Percentiles rank a stretch among this genome's conserved stretches.
Conservation (phyloP, 2,113 vertebrate genomes). For the Salvelinus namaycush region DNA sequence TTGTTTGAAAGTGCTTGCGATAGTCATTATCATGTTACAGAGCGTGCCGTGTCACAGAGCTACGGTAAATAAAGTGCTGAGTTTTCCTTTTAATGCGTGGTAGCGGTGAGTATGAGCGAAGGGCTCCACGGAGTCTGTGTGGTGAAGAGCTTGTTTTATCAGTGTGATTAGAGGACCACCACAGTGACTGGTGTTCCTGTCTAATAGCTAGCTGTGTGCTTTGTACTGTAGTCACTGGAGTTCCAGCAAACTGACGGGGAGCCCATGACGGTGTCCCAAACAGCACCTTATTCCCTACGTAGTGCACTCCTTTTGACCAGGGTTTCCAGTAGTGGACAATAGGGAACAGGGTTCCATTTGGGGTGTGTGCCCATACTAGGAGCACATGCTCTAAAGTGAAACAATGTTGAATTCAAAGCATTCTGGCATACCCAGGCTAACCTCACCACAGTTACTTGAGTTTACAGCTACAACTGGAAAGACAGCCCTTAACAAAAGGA, state of each 20-base stretch:
- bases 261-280: not conserved
- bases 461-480: conserved; percentile 1
- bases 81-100: not conserved
- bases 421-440: not conserved
- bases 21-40: not conserved
- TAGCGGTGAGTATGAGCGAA: conserved; percentile 10
- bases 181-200: not conserved
- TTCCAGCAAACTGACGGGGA: not conserved
- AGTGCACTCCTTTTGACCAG: no score
- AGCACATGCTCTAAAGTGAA: not conserved
- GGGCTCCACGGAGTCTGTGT: conserved; percentile 29
- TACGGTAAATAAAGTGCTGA: not conserved
- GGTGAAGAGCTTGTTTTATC: conserved; percentile 1
- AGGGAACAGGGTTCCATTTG: no score
- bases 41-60: not conserved
- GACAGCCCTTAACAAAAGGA: conserved; percentile 10
- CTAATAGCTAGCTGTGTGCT: no score
- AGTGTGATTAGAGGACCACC: conserved; percentile 11
- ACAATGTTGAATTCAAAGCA: not conserved
- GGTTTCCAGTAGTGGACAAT: no score
- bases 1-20: not conserved
- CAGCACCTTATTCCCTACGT: not conserved
- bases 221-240: not conserved
- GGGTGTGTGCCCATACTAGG: not conserved
- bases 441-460: not conserved